Base-by-base conservation (phyloP, 2,888 invertebrate species). In the Augiades crinisus region DNA sequence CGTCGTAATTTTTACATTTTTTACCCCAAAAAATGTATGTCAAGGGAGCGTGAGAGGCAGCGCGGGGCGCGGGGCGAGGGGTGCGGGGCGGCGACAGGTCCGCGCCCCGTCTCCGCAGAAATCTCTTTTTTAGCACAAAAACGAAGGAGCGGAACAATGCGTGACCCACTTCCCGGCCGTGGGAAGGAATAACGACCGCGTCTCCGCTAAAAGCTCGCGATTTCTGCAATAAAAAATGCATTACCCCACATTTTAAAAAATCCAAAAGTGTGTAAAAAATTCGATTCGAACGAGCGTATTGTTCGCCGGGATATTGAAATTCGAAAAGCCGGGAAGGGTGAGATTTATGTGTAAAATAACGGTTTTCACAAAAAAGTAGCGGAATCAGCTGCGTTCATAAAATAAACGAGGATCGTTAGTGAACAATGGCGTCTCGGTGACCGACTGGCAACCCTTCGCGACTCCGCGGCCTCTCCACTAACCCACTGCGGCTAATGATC, bases 111-210 rank as follows among this genome's bases (percentile, higher is more conserved):
- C 67, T 69, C 72, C 75, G 65, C 68, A 70, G 70, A 81, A 88
- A 81, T 85, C 81, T 76, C 70, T 85, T 87, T 86, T 88, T 88
- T 89, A 83, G 74, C 78, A 69, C 72, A 85, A 88, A 86, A 85
- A 75, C 78, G 78, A 72, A 72, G 75, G 74, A 79, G 67, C 74
- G 70, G 79, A 82, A 87, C 88, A 86, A 86, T 80, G 80, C 75
- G 69, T 88, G 89, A 87, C 89, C 89, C 89, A 88, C 76, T 85
- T 88, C 86, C 84, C 84, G 72, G 82, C 85, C 89, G 89, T 89
- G 89, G 89, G 89, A 88, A 88, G 80, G 82, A 86, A 83, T 89
- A 88, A 88, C 89, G 83, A 76, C 73, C 68, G 75, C 66, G 78
- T 78, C 81, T 81, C 70, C 78, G 77, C 68, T 65, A 65, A 63